These are phyloP conservation scores for Eupithecia subfuscata DNA, from an alignment of 2,888 invertebrate genomes.

Conservation along the genomic window DNA sequence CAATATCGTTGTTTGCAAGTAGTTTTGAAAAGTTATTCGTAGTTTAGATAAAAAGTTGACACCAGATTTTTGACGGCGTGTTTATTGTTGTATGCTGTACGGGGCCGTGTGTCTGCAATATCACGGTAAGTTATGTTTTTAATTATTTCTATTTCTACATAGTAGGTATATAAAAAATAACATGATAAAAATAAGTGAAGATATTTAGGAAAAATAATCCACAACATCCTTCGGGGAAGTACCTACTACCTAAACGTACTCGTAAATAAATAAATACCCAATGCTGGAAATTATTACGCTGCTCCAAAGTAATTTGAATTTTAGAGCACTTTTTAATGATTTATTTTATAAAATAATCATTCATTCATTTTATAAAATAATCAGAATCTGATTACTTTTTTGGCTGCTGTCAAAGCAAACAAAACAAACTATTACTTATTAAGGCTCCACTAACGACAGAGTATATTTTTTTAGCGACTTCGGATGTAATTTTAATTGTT, in stretches of 20 bases:
- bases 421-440: no score
- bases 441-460: no score
- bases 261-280: background rate
- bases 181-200: background rate
- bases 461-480: no score
- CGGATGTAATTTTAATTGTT: no score
- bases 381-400: no score
- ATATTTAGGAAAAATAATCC: background rate
- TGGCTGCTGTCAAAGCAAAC: no score
- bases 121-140: conserved; percentile 53
- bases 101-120: conserved; percentile 50
- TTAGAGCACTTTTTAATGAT: background rate
- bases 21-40: conserved; percentile 52
- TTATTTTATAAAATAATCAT: no score
- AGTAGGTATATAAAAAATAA: background rate
- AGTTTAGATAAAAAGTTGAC: conserved; percentile 50
- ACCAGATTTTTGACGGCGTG: conserved; percentile 48
- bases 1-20: conserved; percentile 47
- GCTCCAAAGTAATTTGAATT: background rate
- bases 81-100: conserved; percentile 42
- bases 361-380: no score
- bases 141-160: background rate
- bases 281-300: background rate
- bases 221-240: background rate
- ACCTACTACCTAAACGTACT: no score